Percentiles rank a stretch among this genome's conserved stretches.
These are phyloP conservation scores for Menidia menidia DNA, from an alignment of 2,797 vertebrate species.

Conservation along the genomic window DNA sequence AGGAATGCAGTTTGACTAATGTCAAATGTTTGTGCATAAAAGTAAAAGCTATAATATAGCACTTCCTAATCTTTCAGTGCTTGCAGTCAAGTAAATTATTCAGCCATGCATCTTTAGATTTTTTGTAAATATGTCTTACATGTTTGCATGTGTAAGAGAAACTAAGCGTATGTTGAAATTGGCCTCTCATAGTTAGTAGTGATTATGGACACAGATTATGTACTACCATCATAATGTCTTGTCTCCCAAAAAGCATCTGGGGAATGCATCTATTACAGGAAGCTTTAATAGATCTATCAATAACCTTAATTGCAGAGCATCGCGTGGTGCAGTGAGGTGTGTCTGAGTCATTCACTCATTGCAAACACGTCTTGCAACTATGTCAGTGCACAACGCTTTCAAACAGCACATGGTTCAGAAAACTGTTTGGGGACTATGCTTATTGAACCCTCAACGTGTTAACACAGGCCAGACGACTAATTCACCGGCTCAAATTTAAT, in stretches of 20 bases:
- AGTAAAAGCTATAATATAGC: not conserved
- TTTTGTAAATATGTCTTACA: constrained; percentile 11
- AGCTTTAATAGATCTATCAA: constrained; percentile 36
- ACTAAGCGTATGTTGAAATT: constrained; percentile 13
- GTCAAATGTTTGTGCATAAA: constrained; percentile 17
- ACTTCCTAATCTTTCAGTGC: constrained; percentile 32
- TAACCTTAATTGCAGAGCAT: constrained; percentile 27
- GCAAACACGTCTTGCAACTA: constrained; percentile 9
- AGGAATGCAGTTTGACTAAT: constrained; percentile 11
- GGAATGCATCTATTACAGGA: constrained; percentile 29
- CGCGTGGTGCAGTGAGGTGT: not conserved
- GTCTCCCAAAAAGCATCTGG: constrained; percentile 32
- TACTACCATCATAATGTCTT: constrained; percentile 41
- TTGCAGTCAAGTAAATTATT: constrained; percentile 38
- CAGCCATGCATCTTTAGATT: constrained; percentile 47
- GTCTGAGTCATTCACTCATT: constrained; percentile 18
- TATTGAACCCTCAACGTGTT: constrained; percentile 40
- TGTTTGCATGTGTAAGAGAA: not conserved
- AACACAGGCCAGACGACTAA: constrained; percentile 37
- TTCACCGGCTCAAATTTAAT: constrained; percentile 59
- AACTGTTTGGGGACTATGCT: constrained; percentile 34
- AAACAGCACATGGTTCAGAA: constrained; percentile 15
- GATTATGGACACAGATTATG: constrained; percentile 29
- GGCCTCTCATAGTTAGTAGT: constrained; percentile 35
- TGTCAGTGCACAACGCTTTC: constrained; percentile 11